A percentile compares a stretch with the other conserved stretches of the same genome.
Evolutionary conservation across 2,888 invertebrate species (phyloP).

Genomic region (Idaea dimidiata): DNA sequence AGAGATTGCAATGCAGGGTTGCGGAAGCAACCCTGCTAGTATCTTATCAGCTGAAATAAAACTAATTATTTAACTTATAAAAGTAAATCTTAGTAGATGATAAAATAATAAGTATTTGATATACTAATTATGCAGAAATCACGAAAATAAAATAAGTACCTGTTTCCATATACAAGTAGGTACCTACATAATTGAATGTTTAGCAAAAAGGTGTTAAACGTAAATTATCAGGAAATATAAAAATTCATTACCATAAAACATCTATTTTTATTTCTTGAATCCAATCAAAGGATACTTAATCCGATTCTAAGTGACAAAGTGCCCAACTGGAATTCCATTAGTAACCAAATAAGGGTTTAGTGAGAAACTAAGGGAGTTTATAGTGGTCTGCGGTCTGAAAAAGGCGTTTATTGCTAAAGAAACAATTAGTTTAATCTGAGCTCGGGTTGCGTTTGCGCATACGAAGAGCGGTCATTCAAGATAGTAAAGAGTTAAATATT

Average conservation of each 20-base stretch:
- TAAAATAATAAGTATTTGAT: no score
- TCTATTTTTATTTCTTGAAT: conserved; percentile 14
- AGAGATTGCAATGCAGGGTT: no score
- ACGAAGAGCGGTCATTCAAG: background rate
- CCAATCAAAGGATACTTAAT: conserved; percentile 15
- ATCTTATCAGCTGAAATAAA: no score
- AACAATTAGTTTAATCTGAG: conserved; percentile 26
- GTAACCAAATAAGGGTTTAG: conserved; percentile 13
- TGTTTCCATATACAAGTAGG: no score
- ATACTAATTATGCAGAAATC: no score
- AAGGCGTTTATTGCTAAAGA: conserved; percentile 27
- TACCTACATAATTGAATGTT: background rate
- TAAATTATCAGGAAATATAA: conserved; percentile 3
- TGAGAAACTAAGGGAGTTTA: conserved; percentile 12
- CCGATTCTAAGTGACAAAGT: conserved; percentile 18
- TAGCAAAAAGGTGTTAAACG: background rate
- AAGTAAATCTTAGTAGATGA: no score
- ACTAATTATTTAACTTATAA: no score
- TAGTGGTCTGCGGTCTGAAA: conserved; percentile 16
- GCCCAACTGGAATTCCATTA: conserved; percentile 8
- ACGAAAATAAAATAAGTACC: no score
- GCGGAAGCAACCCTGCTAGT: no score
- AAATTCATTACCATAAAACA: conserved; percentile 8
- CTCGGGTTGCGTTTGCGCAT: conserved; percentile 6
- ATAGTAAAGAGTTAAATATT: background rate